Evolutionary conservation across 2,888 invertebrate genomes (phyloP), one percentile per base, ranked within the genome.

Genomic region (Habrosyne pyritoides): DNA sequence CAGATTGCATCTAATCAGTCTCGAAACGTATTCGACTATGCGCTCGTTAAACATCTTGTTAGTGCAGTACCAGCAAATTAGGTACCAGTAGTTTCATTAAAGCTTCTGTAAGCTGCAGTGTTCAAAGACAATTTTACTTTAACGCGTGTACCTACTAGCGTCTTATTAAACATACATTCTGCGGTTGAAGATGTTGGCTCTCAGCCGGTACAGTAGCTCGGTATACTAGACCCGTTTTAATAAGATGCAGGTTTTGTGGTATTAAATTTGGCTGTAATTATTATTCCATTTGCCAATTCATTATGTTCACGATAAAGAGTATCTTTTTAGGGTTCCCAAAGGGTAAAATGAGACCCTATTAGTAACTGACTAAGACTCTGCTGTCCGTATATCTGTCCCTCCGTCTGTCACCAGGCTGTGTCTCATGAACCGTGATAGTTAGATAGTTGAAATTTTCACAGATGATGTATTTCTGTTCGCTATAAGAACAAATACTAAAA

Each of bases 1-100:
- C 56, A 21, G 46, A 52, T 54, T 69, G 62, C 63, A 61, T 54
- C 62, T 61, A 65, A 73, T 73, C 68, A 69, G 58, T 55, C 56
- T 60, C 53, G 49, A 28, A 18, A 26, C 28, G 21, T 14, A 21
- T 28, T 30, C 30, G 50, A 28, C 21, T 50, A 30, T 30, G 14
- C 28, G 10, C 28, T 50, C 49, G 14, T 14, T 12, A 50, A 50
- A 50, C 30, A 50, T 50, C 30, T 50, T 50, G 50, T 50, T 50
- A 50, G 50, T 22, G 28, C 42, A 42, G 10, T 28, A 18, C 10
- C 3, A 8, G 10, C 14, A 21, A 28, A 50, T 42, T 12, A 14
- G 36, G 36, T 36, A n/a, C 6, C 36, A 36, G 12, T 36, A 36
- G 36, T 60, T 64, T 56, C n/a, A 56, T 42, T 54, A 47, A 50